Evolutionary conservation across 2,888 invertebrate genomes (phyloP).

Genomic region (Epinotia demarniana): DNA sequence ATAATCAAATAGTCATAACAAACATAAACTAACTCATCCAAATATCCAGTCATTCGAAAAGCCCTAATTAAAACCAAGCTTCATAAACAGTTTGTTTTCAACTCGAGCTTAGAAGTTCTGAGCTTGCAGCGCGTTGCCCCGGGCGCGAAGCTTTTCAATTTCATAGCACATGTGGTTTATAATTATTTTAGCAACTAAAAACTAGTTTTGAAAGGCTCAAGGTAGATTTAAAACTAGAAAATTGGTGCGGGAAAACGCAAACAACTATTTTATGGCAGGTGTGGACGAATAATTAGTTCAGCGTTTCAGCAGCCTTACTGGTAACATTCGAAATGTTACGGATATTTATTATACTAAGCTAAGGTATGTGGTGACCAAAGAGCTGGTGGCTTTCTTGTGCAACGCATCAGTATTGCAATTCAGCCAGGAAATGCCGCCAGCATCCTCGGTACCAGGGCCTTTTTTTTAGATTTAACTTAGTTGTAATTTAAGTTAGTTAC

Average conservation of each 20-base stretch:
- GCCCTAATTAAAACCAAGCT: background rate
- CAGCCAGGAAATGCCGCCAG: too few species aligned
- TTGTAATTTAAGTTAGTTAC: too few species aligned
- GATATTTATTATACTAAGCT: too few species aligned
- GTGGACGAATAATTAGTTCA: background rate
- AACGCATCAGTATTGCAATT: too few species aligned
- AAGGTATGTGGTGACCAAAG: too few species aligned
- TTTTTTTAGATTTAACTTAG: too few species aligned
- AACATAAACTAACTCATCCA: too few species aligned
- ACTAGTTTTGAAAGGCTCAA: conserved; percentile 13
- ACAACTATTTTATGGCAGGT: background rate
- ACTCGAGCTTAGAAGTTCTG: conserved; percentile 17
- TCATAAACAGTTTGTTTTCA: background rate
- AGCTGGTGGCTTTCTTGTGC: too few species aligned
- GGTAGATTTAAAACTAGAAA: conserved; percentile 3
- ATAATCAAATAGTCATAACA: too few species aligned
- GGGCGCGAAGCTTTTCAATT: conserved; percentile 37
- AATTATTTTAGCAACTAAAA: conserved; percentile 31
- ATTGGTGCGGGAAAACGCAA: background rate
- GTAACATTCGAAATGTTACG: background rate
- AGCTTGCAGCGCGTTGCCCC: conserved; percentile 8
- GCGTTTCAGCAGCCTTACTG: background rate
- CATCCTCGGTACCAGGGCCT: too few species aligned
- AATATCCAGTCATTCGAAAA: background rate
- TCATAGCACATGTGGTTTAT: conserved; percentile 20